Conservation (phyloP, 2,113 vertebrate species). For the Podilymbus podiceps region DNA sequence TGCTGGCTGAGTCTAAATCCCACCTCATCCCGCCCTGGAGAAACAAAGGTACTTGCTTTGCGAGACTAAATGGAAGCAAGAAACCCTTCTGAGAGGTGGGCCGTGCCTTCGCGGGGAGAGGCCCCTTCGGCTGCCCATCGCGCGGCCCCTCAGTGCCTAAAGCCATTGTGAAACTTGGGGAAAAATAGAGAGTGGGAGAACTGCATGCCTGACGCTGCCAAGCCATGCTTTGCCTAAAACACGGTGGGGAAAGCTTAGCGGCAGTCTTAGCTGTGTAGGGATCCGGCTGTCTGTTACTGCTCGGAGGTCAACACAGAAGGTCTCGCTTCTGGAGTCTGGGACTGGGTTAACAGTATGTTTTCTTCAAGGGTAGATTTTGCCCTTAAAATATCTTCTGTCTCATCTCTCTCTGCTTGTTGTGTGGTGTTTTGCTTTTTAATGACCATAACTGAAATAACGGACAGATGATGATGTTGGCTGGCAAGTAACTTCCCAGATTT, state of each 20-base stretch:
- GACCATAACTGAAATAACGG: slow-evolving; percentile 1
- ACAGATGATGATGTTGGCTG: not conserved
- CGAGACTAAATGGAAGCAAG: not conserved
- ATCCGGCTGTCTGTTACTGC: fast-evolving
- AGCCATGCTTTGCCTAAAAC: not conserved
- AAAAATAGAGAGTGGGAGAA: not conserved
- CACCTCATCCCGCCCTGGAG: slow-evolving; percentile 21
- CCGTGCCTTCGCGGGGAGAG: not conserved
- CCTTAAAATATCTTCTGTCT: not conserved
- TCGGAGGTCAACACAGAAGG: not conserved
- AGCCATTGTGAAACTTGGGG: not conserved
- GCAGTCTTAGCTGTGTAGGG: not conserved
- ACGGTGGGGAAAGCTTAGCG: not conserved
- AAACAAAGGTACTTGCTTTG: slow-evolving; percentile 51
- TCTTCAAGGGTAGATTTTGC: not conserved
- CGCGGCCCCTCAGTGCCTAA: not conserved
- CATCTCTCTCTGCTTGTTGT: not conserved
- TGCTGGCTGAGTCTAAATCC: slow-evolving; percentile 53
- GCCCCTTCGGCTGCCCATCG: fast-evolving
- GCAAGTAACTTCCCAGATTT: not conserved
- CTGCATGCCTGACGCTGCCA: not conserved
- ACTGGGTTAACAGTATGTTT: not conserved
- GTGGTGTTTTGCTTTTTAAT: not conserved
- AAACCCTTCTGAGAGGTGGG: not conserved
- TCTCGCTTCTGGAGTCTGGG: not conserved